phyloP scores from a whole-genome alignment of 2,888 invertebrate genomes.

The Furcula furcula region DNA sequence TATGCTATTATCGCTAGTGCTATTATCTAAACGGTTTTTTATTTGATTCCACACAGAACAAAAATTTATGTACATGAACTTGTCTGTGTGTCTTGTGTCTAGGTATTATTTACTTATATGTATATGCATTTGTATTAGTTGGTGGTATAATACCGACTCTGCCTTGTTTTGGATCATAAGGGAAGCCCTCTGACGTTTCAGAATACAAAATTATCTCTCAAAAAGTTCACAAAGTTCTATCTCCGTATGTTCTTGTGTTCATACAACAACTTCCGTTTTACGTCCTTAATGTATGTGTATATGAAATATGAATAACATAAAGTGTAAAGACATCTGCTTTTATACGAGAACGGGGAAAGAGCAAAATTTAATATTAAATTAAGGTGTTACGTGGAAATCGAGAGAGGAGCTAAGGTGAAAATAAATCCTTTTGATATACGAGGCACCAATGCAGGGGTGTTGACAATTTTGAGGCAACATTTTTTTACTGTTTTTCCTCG shows the following conservation, averaged over 20 bases:
- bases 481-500: constrained; percentile 51
- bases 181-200: no score
- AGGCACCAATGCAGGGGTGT: constrained; percentile 54
- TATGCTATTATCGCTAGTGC: no score
- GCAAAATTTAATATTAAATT: constrained; percentile 81
- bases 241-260: no score
- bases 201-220: no score
- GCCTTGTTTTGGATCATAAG: no score
- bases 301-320: constrained; percentile 76
- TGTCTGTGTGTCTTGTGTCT: no score
- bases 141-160: no score
- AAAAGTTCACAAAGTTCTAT: neutral
- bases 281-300: constrained; percentile 48
- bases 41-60: no score
- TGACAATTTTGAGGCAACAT: constrained; percentile 74
- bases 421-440: constrained; percentile 79
- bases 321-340: constrained; percentile 68
- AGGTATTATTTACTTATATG: no score
- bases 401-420: constrained; percentile 69
- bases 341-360: constrained; percentile 56
- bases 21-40: no score
- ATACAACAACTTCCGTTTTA: constrained; percentile 26
- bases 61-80: no score
- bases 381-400: constrained; percentile 77
- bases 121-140: no score